Percentiles rank a stretch among this genome's conserved stretches.
Evolutionary conservation across 2,113 vertebrate genomes (phyloP).

Genomic region (Ondatra zibethicus): DNA sequence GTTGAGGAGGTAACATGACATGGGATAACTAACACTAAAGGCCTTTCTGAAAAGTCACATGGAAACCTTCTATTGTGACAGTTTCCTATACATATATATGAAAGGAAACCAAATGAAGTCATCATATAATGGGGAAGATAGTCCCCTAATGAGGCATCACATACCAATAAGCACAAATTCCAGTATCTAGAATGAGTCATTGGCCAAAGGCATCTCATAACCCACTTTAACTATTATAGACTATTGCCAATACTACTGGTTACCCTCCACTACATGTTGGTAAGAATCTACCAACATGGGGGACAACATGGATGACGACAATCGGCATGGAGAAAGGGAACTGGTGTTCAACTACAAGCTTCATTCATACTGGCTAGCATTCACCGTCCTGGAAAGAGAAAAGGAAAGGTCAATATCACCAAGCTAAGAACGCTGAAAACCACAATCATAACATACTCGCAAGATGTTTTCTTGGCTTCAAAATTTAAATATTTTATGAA

Average conservation of each 20-base stretch:
- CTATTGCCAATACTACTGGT: not conserved
- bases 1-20: not conserved
- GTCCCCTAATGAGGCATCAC: not conserved
- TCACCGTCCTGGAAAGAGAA: not conserved
- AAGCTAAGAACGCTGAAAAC: not conserved
- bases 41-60: not conserved
- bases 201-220: not conserved
- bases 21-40: not conserved
- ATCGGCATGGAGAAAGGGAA: not conserved
- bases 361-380: not conserved
- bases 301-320: not conserved
- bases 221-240: not conserved
- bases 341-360: not conserved
- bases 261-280: not conserved
- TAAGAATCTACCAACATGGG: not conserved
- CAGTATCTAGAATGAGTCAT: not conserved
- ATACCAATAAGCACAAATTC: not conserved
- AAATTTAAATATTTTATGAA: not conserved
- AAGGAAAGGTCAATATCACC: not conserved
- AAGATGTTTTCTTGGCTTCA: not conserved
- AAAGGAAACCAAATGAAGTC: not conserved
- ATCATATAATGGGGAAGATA: not conserved
- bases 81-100: not conserved
- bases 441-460: not conserved
- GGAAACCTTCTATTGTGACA: not conserved